Evolutionary conservation across 2,888 invertebrate genomes (phyloP).

Genomic region (Rotaria socialis): DNA sequence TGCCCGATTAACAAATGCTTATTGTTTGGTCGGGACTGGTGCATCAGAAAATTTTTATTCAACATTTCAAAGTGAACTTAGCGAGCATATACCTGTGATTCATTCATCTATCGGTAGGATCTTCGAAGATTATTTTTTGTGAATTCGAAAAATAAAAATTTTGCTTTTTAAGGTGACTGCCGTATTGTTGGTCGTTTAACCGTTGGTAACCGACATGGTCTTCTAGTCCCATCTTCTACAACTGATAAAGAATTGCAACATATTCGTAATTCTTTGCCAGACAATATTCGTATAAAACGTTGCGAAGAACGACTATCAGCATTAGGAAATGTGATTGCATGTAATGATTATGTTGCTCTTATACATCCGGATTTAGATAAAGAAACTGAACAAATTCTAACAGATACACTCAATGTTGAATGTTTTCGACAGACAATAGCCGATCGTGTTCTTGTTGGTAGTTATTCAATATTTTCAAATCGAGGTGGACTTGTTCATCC

Average conservation of each 20-base stretch:
- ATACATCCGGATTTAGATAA: conserved; percentile 95
- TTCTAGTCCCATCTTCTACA: conserved; percentile 85
- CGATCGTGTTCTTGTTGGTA: conserved; percentile 87
- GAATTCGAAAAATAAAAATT: background rate
- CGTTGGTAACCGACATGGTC: conserved; percentile 84
- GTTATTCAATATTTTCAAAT: conserved; percentile 86
- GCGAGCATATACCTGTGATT: conserved; percentile 86
- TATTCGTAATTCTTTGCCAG: conserved; percentile 87
- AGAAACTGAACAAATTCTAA: conserved; percentile 87
- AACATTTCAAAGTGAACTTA: conserved; percentile 87
- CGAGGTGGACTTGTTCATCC: conserved; percentile 92
- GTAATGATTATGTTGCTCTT: conserved; percentile 95
- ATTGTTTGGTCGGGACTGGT: conserved; percentile 91
- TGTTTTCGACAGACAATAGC: conserved; percentile 4
- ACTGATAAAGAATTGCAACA: conserved; percentile 68
- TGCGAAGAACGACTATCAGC: conserved; percentile 96
- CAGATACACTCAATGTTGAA: conserved; percentile 87
- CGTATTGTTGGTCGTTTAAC: conserved; percentile 87
- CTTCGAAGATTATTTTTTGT: background rate
- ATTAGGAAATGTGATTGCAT: conserved; percentile 90
- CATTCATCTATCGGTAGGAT: conserved; percentile 72
- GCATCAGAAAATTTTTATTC: conserved; percentile 98
- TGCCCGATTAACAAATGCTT: conserved; percentile 89
- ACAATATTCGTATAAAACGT: conserved; percentile 80
- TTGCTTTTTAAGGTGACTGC: conserved; percentile 69